A percentile compares a stretch with the other conserved stretches of the same genome.
Evolutionary conservation across 2,797 vertebrate species (phyloP).

Genomic region (Columba guinea): DNA sequence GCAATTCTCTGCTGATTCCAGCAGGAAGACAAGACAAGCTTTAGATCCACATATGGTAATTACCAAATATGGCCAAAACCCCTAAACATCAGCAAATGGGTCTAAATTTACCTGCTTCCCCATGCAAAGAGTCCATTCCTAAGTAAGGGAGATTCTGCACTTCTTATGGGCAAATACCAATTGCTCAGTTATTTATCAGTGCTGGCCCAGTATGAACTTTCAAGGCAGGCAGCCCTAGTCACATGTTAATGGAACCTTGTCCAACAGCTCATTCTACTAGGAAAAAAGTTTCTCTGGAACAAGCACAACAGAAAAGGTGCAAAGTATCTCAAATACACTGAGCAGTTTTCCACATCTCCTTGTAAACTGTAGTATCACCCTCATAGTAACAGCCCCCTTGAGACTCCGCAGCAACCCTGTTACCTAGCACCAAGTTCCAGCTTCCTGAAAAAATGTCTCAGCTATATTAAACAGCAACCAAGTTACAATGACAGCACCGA

Average conservation of each 20-base stretch:
- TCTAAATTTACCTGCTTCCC: background rate
- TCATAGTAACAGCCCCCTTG: background rate
- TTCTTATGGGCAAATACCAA: background rate
- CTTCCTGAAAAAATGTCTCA: background rate
- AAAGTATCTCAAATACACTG: background rate
- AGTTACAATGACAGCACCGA: background rate
- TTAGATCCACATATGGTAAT: background rate
- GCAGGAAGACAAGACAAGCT: background rate
- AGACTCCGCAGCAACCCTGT: background rate
- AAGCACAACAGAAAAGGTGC: background rate
- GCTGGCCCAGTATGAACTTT: slow-evolving; percentile 9
- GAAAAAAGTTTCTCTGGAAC: slow-evolving; percentile 5
- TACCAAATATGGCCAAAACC: slow-evolving; percentile 28
- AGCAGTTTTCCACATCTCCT: background rate
- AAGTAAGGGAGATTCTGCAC: background rate
- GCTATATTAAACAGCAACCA: background rate
- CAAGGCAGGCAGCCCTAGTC: background rate
- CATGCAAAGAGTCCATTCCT: background rate
- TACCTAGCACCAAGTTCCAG: slow-evolving; percentile 17
- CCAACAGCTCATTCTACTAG: background rate
- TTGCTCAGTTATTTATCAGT: slow-evolving; percentile 33
- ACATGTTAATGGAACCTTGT: background rate
- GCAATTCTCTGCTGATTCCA: background rate
- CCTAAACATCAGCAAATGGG: background rate
- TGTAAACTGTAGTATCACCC: background rate